Evolutionary conservation across 1,140 invertebrate species (phyloP).

Genomic region (Tetranychus urticae): DNA sequence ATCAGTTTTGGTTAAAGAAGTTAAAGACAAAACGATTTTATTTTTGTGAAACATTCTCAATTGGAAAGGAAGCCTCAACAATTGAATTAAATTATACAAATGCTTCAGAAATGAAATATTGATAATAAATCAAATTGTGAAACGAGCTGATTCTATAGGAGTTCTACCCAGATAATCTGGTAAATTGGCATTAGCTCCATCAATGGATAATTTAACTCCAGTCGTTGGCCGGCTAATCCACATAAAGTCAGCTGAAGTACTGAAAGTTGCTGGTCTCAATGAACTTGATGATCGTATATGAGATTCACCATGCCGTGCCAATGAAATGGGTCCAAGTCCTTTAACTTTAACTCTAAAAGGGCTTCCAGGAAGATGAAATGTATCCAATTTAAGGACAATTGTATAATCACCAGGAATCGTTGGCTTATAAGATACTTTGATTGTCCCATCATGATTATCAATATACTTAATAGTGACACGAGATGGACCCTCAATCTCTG

Average conservation of each 20-base stretch:
- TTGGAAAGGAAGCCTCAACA: too few species aligned
- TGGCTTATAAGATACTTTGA: conserved; percentile 83
- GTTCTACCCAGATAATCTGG: background rate
- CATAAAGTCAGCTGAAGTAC: background rate
- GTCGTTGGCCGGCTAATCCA: background rate
- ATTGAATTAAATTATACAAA: too few species aligned
- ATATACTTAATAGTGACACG: conserved; percentile 21
- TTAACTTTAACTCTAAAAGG: background rate
- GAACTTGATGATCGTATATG: background rate
- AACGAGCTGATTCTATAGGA: background rate
- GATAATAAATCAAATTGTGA: too few species aligned
- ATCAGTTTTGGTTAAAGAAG: too few species aligned
- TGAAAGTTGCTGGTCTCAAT: background rate
- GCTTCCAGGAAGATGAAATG: background rate
- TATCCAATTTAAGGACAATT: conserved; percentile 53
- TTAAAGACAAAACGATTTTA: too few species aligned
- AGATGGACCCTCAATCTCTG: background rate
- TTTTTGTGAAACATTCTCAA: too few species aligned
- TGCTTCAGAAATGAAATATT: too few species aligned
- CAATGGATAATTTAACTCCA: background rate
- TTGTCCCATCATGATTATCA: conserved; percentile 81
- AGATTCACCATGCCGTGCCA: too few species aligned
- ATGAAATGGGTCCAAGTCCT: background rate
- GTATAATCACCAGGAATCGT: conserved; percentile 93
- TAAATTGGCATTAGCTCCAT: background rate